phyloP scores from a whole-genome alignment of 2,888 invertebrate species.

The Agrotis segetum region DNA sequence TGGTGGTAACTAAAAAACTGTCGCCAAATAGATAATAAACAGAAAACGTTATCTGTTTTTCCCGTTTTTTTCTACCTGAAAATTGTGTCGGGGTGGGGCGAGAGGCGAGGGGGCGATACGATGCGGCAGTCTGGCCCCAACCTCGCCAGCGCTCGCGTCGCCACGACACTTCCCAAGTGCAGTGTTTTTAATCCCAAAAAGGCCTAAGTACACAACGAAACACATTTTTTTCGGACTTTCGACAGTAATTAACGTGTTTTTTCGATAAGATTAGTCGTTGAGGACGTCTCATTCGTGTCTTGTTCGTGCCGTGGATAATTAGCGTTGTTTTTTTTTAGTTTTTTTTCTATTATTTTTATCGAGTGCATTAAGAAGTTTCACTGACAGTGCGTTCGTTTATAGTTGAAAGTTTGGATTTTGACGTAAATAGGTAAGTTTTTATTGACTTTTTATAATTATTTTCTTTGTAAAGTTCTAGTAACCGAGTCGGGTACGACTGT shows the following conservation, averaged over 20 bases:
- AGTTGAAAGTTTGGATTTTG: slow-evolving; percentile 84
- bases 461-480: neutral
- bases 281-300: slow-evolving; percentile 72
- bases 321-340: slow-evolving; percentile 58
- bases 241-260: slow-evolving; percentile 52
- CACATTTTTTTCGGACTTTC: slow-evolving; percentile 54
- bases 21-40: slow-evolving; percentile 68
- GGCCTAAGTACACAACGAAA: slow-evolving; percentile 75
- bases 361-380: slow-evolving; percentile 77
- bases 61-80: slow-evolving; percentile 83
- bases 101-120: slow-evolving; percentile 77
- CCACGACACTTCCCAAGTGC: slow-evolving; percentile 61
- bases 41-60: slow-evolving; percentile 68
- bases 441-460: slow-evolving; percentile 26
- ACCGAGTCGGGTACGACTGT: slow-evolving; percentile 8
- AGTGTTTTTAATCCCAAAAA: slow-evolving; percentile 62
- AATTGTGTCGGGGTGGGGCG: slow-evolving; percentile 78
- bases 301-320: slow-evolving; percentile 78
- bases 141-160: slow-evolving; percentile 76
- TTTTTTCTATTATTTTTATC: slow-evolving; percentile 55
- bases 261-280: slow-evolving; percentile 81
- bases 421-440: slow-evolving; percentile 79
- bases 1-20: slow-evolving; percentile 57
- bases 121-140: slow-evolving; percentile 84
- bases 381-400: slow-evolving; percentile 73